phyloP scores from a whole-genome alignment of 2,113 vertebrate genomes.

The Actenoides lindsayi region DNA sequence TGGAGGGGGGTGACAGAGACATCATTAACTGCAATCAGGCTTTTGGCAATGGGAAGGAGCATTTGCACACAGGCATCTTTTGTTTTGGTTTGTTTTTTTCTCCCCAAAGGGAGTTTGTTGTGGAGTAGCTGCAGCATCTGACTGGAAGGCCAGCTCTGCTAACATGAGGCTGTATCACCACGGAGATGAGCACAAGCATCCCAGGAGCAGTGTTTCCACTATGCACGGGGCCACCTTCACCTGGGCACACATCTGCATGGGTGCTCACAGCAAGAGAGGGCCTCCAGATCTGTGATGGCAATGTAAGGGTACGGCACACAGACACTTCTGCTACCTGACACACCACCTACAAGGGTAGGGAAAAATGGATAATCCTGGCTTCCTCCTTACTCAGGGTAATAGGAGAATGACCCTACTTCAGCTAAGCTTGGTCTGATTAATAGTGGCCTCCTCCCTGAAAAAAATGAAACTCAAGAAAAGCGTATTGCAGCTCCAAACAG shows the following conservation, averaged over 20 bases:
- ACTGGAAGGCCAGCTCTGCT: not conserved
- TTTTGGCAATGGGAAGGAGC: not conserved
- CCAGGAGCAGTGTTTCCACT: not conserved
- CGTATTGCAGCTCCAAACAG: not conserved
- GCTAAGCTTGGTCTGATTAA: not conserved
- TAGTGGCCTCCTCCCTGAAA: not conserved
- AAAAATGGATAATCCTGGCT: not conserved
- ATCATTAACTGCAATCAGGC: not conserved
- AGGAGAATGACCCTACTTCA: not conserved
- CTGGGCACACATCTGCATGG: accelerated
- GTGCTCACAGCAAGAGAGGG: not conserved
- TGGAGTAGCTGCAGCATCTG: not conserved
- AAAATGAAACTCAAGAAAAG: not conserved
- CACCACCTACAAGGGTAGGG: not conserved
- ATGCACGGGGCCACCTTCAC: accelerated
- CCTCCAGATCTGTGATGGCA: not conserved
- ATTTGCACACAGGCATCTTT: not conserved
- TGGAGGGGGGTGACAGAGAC: not conserved
- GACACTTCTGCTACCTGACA: accelerated
- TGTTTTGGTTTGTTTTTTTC: not conserved
- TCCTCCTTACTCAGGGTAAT: not conserved
- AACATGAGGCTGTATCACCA: accelerated
- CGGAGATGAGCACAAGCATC: not conserved
- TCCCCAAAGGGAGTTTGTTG: not conserved
- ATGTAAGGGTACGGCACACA: too few species aligned